Conservation (phyloP, 2,113 vertebrate species). For the Caranx melampygus region DNA sequence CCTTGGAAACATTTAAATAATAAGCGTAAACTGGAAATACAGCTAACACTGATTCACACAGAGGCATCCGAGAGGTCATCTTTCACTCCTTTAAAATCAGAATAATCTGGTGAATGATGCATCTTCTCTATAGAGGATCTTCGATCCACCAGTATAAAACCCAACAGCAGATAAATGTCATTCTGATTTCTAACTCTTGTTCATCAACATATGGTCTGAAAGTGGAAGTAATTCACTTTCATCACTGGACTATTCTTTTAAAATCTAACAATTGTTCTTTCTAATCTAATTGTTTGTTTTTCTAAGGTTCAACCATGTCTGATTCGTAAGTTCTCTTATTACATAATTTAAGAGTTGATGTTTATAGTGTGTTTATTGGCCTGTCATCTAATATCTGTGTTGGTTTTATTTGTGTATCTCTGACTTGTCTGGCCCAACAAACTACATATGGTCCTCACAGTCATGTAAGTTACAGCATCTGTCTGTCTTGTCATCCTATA, state of each 20-base stretch:
- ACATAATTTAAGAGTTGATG: background rate
- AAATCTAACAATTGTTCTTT: background rate
- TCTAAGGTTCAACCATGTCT: constrained; percentile 60
- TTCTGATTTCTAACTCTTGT: background rate
- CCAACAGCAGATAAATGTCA: background rate
- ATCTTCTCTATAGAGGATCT: constrained; percentile 25
- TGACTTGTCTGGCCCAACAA: constrained; percentile 27
- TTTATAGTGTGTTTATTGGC: background rate
- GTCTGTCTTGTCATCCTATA: background rate
- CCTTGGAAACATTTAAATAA: too few species aligned
- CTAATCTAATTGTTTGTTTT: background rate
- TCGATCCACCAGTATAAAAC: constrained; percentile 7
- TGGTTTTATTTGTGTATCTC: constrained; percentile 18
- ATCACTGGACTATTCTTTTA: constrained; percentile 16
- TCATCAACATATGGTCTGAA: background rate
- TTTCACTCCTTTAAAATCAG: background rate
- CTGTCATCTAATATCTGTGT: background rate
- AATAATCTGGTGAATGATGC: background rate
- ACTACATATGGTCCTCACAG: constrained; percentile 40
- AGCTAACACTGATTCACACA: too few species aligned
- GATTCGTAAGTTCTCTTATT: constrained; percentile 64
- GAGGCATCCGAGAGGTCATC: too few species aligned
- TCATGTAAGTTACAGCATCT: constrained; percentile 63
- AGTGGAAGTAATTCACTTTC: background rate
- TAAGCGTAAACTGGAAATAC: too few species aligned